Evolutionary conservation across 2,888 invertebrate genomes (phyloP), one percentile per base, ranked within the genome.

Genomic region (Stenoptilia bipunctidactyla): DNA sequence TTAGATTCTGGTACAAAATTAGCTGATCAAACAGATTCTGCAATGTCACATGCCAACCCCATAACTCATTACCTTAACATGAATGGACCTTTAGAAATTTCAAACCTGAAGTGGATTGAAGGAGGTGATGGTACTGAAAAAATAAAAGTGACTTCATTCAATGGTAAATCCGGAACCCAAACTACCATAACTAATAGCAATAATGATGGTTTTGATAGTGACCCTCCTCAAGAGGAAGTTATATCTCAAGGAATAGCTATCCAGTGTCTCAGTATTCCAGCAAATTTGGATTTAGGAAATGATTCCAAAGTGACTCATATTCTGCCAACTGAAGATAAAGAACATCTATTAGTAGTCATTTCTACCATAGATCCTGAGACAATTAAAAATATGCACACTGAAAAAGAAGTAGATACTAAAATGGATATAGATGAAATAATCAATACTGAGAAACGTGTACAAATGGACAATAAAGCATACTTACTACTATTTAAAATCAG

Each of bases 321-420:
- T 34, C 58, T 90, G 42, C 90, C 92, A 0, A 90, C 90, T 0
- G 86, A 87, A 46, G 91, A 91, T 58, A 89, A 89, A 45, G 85
- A 86, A 45, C 89, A 90, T 61, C 57, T 93, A 40, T 66, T 93
- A 36, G 88, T 90, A 0, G 85, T 88, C 1, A 63, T 89, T 38
- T 80, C 80, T 1, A 66, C 62, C 43, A 65, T 83, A 13, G 69
- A 74, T 13, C 71, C 68, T 0, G 67, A 66, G 0, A 68, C 65
- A 42, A 45, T 68, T 0, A 76, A 71, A 47, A 68, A 69, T 27
- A 67, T 66, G 25, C 68, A 70, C n/a, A 58, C 54, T 0, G 77
- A 77, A 37, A 55, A 55, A 1, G 76, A 82, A 27, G 66, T 69
- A 6, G 77, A 80, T 42, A 67, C 64, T 1, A 82, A 79, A 47